phyloP scores from a whole-genome alignment of 2,888 invertebrate genomes.

The Coecobrya sp. region DNA sequence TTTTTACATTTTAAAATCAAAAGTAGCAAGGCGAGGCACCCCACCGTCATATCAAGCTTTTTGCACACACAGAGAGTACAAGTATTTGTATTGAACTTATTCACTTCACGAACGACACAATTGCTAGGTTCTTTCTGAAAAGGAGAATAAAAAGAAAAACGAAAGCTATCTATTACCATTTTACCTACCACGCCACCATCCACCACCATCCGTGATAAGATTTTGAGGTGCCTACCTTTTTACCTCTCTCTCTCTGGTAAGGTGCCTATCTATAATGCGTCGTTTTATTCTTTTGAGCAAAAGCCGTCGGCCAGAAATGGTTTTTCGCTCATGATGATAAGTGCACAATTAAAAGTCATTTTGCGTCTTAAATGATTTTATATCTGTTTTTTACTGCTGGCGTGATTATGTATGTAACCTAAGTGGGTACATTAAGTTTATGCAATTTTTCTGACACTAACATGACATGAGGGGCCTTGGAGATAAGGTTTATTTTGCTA shows the following conservation, averaged over 20 bases:
- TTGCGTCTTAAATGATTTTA: conserved; percentile 15
- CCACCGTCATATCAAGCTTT: neutral
- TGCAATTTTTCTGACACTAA: neutral
- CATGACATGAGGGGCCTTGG: neutral
- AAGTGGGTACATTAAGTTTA: neutral
- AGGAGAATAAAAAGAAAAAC: conserved; percentile 67
- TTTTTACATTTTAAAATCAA: conserved; percentile 67
- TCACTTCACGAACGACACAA: neutral
- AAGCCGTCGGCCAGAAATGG: too few species aligned
- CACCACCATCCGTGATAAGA: neutral
- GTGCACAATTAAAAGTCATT: too few species aligned
- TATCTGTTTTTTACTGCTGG: neutral
- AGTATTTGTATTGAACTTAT: conserved; percentile 32
- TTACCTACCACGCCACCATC: neutral
- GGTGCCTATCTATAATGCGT: too few species aligned
- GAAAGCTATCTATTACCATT: conserved; percentile 62
- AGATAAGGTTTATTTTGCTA: too few species aligned
- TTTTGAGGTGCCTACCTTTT: neutral
- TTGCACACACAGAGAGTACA: neutral
- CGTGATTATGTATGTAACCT: too few species aligned
- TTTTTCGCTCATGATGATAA: too few species aligned
- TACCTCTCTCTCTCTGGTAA: too few species aligned
- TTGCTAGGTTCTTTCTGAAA: neutral
- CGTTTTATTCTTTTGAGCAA: neutral
- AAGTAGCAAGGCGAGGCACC: conserved; percentile 71